Base-by-base conservation (phyloP, 2,113 vertebrate genomes). In the Leucoraja erinaceus region DNA sequence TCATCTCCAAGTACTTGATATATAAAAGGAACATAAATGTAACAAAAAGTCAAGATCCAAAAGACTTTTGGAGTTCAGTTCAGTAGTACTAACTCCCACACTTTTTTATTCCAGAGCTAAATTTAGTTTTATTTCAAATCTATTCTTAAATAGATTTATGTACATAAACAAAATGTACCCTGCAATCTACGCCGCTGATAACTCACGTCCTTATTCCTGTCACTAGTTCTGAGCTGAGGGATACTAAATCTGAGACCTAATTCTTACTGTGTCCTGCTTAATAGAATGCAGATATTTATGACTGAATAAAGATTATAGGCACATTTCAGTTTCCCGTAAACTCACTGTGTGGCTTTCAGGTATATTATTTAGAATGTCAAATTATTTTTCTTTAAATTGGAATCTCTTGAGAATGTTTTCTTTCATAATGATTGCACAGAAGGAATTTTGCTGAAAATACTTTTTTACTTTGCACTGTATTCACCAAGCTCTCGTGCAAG, bases 291-390 rank as follows among this genome's bases (percentile, higher is more conserved):
- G 86, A 38, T 68, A 90, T 90, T 90, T 68, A 90, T 90, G 86
- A 90, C 86, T 68, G 86, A 90, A 90, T 90, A 90, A 90, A 31
- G 61, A 90, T 90, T 90, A 66, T 38, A 68, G 61, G 86, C 86
- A 90, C 86, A 90, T 68, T 90, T 61, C 33, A n/a, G 86, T 68
- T 90, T 33, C 86, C 31, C 18, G 63, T 20, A 90, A 18, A 31
- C 61, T 68, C 63, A 63, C 63, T 68, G 56, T 68, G 66, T 90
- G n/a, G 11, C 63, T 90, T 63, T 31, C 47, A 83, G 28, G 84
- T 20, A 5, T 90, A 66, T 90, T n/a, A 66, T 33, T 90, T 90
- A 68, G 61, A 90, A 90, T 90, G 59, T 90, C 86, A 90, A 90
- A 90, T 63, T 90, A 66, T 33, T 90, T 90, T 90, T 33, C 56